Conservation (phyloP, 2,888 invertebrate species). For the Agrotis ipsilon region DNA sequence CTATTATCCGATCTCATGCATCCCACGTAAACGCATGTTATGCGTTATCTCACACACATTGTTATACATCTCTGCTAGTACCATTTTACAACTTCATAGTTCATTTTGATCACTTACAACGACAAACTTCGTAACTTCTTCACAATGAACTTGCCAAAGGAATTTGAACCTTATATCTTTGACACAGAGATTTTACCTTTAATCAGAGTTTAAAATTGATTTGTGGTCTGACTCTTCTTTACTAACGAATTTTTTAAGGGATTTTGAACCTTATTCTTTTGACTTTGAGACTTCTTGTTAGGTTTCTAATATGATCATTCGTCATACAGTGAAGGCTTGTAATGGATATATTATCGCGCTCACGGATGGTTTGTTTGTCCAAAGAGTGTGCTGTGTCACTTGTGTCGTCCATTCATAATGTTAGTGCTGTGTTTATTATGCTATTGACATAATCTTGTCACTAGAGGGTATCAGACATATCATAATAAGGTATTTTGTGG, state of each 20-base stretch:
- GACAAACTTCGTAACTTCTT: conserved; percentile 48
- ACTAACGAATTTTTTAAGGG: neutral
- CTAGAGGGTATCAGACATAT: conserved; percentile 3
- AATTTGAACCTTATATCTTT: conserved; percentile 56
- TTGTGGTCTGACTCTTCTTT: conserved; percentile 2
- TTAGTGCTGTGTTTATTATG: conserved; percentile 33
- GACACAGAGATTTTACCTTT: conserved; percentile 5
- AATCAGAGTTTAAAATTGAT: conserved; percentile 56
- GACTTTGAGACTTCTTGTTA: conserved; percentile 68
- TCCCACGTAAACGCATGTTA: conserved; percentile 85
- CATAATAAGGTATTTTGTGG: neutral
- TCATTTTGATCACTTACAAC: conserved; percentile 60
- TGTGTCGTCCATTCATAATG: conserved; percentile 39
- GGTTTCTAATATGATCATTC: conserved; percentile 82
- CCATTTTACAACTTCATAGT: conserved; percentile 68
- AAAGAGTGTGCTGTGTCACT: conserved; percentile 55
- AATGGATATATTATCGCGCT: conserved; percentile 81
- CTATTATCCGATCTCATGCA: conserved; percentile 78
- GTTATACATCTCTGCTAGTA: conserved; percentile 64
- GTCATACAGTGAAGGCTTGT: conserved; percentile 83
- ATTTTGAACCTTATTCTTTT: neutral
- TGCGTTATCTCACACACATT: conserved; percentile 80
- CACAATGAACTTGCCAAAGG: neutral
- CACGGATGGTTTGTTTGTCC: conserved; percentile 76
- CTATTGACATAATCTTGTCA: conserved; percentile 51